A percentile compares a stretch with the other conserved stretches of the same genome.
Conservation (phyloP, 2,888 invertebrate species). For the Rhodophaea formosa region DNA sequence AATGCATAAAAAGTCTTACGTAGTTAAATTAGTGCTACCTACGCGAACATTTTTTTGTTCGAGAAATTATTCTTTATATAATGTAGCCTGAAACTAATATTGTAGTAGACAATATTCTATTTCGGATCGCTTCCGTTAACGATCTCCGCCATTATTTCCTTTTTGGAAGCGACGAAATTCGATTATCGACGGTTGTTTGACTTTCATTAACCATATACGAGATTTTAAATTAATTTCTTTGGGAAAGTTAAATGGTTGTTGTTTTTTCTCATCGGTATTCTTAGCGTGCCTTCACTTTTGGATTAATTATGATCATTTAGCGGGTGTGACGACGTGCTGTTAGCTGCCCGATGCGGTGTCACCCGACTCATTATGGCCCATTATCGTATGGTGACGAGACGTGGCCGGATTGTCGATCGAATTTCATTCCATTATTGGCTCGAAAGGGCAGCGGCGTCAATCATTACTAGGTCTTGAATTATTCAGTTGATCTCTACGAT, state of each 20-base stretch:
- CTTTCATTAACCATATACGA: conserved; percentile 16
- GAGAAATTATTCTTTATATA: background rate
- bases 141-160: background rate
- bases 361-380: conserved; percentile 61
- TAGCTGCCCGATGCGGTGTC: conserved; percentile 55
- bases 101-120: background rate
- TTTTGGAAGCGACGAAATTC: background rate
- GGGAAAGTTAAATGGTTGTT: conserved; percentile 24
- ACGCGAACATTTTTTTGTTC: background rate
- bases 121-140: background rate
- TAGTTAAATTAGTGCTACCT: too few species aligned
- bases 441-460: conserved; percentile 45
- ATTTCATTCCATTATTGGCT: conserved; percentile 47
- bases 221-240: conserved; percentile 9
- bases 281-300: conserved; percentile 33
- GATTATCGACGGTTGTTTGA: conserved; percentile 10
- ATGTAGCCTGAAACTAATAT: background rate
- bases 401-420: conserved; percentile 55
- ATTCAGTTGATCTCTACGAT: conserved; percentile 43
- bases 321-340: conserved; percentile 46
- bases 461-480: conserved; percentile 45
- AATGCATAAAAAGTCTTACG: too few species aligned
- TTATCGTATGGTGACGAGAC: conserved; percentile 59
- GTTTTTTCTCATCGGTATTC: conserved; percentile 19
- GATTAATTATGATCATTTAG: conserved; percentile 53